These are phyloP conservation scores for Drosophila bocki DNA, from an alignment of 1,140 invertebrate genomes.

Conservation along the genomic window DNA sequence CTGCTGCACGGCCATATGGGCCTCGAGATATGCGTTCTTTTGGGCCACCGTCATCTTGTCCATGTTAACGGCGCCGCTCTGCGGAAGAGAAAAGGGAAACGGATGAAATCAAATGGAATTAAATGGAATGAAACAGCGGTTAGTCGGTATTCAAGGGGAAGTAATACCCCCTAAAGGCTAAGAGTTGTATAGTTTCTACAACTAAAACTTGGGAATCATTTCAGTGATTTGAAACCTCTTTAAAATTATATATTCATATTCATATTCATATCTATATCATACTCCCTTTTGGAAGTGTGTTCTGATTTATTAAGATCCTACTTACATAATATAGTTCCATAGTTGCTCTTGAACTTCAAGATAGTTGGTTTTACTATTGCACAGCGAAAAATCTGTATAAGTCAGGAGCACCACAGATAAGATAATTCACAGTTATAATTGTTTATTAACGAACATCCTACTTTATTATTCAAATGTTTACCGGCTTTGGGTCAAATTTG, in stretches of 20 bases:
- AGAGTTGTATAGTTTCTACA: not conserved
- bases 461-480: not conserved
- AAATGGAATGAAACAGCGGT: constrained; percentile 31
- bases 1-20: constrained; percentile 91
- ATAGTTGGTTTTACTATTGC: constrained; percentile 1
- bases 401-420: not conserved
- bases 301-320: not conserved
- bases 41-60: constrained; percentile 91
- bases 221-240: not conserved
- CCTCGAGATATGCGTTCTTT: constrained; percentile 89
- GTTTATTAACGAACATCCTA: not conserved
- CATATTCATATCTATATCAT: not conserved
- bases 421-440: not conserved
- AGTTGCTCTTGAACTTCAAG: constrained; percentile 5
- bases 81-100: not conserved
- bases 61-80: constrained; percentile 88
- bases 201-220: not conserved
- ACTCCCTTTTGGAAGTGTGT: not conserved
- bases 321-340: constrained; percentile 19
- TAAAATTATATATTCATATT: not conserved
- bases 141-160: not conserved
- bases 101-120: not conserved
- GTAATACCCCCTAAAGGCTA: not conserved
- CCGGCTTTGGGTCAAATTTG: not conserved
- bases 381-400: constrained; percentile 9